Evolutionary conservation across 2,888 invertebrate species (phyloP), one percentile per base, ranked within the genome.

Genomic region (Perithous albicinctus): DNA sequence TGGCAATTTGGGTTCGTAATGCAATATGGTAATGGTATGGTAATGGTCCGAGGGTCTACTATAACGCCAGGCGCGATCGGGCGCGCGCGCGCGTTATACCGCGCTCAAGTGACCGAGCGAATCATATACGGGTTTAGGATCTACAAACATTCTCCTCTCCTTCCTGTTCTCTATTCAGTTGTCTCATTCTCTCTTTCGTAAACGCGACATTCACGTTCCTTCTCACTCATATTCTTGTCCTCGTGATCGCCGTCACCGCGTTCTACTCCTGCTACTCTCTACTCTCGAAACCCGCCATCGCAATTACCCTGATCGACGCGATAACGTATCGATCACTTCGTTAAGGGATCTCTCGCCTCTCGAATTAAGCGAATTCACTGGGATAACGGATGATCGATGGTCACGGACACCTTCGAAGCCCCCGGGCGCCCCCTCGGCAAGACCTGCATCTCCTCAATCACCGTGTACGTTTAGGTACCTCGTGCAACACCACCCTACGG

Each of bases 311-410:
- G 84, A 84, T 86, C 84, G 64, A 67, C 15, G 32, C 82, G 85
- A 87, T 86, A 86, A 86, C 80, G 75, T 83, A 86, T 86, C 84
- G 87, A 87, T 87, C 83, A 83, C 84, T 85, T 87, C 86, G 87
- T 87, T 87, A 87, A 84, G 84, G 80, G 76, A 64, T 73, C 79
- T 43, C 74, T 69, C 73, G 69, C 69, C 77, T 73, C 70, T 77
- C 59, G 81, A 81, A 77, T 77, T 77, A 73, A 73, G 73, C 81
- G 81, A 81, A 81, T 81, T 81, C 81, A 77, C 81, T 32, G 69
- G 77, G 67, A 81, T 74, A 73, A 81, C 72, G 69, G 73, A 77
- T 81, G 81, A 81, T 81, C 72, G 81, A 81, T 81, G 81, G 77
- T 67, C 56, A 15, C 41, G 67, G 56, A 81, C 77, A 81, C 77